These are phyloP conservation scores for Ophion obscuratus DNA, from an alignment of 2,888 invertebrate species.

Conservation along the genomic window DNA sequence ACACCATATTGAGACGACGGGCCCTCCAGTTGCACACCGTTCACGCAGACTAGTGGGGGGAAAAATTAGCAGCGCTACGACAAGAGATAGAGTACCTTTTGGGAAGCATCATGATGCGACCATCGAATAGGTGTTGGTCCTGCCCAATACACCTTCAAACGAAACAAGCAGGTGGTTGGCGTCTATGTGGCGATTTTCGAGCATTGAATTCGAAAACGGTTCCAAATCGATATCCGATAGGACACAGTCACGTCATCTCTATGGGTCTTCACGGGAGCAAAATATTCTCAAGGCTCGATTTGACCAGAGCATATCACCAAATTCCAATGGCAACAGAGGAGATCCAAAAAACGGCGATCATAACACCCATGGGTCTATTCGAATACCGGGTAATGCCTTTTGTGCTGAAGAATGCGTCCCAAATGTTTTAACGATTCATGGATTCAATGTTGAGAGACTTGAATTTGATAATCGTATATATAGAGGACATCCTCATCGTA, in stretches of 20 bases:
- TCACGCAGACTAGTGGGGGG: not conserved
- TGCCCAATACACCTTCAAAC: not conserved
- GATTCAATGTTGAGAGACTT: not conserved
- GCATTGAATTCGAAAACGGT: not conserved
- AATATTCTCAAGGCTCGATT: not conserved
- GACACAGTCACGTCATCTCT: not conserved
- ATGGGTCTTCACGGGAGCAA: not conserved
- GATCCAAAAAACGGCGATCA: not conserved
- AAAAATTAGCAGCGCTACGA: not conserved
- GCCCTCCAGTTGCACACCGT: not conserved
- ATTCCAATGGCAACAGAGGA: not conserved
- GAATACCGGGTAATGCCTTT: not conserved
- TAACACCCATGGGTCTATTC: not conserved
- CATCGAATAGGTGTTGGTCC: not conserved
- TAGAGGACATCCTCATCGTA: slow-evolving; percentile 20
- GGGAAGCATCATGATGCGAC: not conserved
- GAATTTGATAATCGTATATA: not conserved
- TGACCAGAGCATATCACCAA: not conserved
- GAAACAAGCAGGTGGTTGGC: slow-evolving; percentile 6
- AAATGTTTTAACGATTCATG: not conserved
- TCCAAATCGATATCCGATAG: slow-evolving; percentile 3
- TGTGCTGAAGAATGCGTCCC: not conserved
- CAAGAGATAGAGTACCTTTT: slow-evolving; percentile 1
- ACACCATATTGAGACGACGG: not conserved
- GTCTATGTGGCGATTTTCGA: not conserved